Evolutionary conservation across 2,888 invertebrate genomes (phyloP).

Genomic region (Limnephilus auricula): DNA sequence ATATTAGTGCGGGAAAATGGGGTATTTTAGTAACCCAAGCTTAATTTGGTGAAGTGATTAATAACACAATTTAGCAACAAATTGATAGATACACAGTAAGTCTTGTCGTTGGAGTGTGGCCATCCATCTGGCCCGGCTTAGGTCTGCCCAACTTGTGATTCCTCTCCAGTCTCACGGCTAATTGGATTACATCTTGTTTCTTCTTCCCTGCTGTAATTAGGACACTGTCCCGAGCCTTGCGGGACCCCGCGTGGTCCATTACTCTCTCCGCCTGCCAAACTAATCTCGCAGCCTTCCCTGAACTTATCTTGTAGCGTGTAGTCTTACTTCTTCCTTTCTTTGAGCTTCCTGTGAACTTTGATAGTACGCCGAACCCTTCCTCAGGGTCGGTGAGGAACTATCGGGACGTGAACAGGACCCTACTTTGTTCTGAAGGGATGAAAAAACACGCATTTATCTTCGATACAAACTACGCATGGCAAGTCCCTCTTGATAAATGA

Average conservation of each 20-base stretch:
- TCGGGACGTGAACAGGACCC: constrained; percentile 22
- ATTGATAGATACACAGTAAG: neutral
- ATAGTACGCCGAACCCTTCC: constrained; percentile 49
- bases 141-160: constrained; percentile 32
- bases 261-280: constrained; percentile 63
- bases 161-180: constrained; percentile 59
- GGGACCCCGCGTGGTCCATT: constrained; percentile 60
- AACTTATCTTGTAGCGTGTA: neutral
- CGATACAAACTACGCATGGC: constrained; percentile 10
- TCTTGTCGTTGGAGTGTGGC: neutral
- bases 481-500: neutral
- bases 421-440: constrained; percentile 28
- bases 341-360: constrained; percentile 53
- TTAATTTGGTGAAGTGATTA: neutral
- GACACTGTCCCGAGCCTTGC: constrained; percentile 48
- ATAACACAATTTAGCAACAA: neutral
- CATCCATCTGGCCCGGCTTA: constrained; percentile 24
- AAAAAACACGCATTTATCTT: constrained; percentile 41
- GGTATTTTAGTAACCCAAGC: neutral
- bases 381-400: neutral
- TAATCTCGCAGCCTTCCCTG: constrained; percentile 57
- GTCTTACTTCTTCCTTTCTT: neutral
- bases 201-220: constrained; percentile 62
- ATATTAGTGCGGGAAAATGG: neutral
- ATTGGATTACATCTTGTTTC: constrained; percentile 65